Conservation (phyloP, 1,140 invertebrate genomes). For the Diorhabda elongata region DNA sequence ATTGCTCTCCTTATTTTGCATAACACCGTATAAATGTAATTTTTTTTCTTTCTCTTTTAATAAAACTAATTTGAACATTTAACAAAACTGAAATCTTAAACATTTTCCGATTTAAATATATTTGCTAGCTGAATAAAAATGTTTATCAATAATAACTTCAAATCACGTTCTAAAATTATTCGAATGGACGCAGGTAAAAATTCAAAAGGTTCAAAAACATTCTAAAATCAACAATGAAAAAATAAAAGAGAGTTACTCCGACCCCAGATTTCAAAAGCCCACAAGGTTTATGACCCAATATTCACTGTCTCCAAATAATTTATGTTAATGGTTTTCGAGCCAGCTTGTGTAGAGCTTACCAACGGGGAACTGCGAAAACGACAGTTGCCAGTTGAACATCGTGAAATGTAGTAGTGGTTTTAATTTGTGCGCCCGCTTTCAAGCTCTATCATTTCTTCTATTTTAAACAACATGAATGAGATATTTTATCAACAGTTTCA, state of each 20-base stretch:
- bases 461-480: too few species aligned
- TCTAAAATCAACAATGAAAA: conserved; percentile 1
- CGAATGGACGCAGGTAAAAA: not conserved
- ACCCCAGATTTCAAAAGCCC: conserved; percentile 30
- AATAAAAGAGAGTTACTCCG: conserved; percentile 18
- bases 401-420: conserved; percentile 39
- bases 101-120: too few species aligned
- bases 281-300: conserved; percentile 48
- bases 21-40: too few species aligned
- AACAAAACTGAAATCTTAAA: too few species aligned
- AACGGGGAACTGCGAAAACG: conserved; percentile 27
- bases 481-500: too few species aligned
- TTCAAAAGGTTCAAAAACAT: conserved; percentile 1
- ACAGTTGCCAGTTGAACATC: conserved; percentile 42
- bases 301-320: conserved; percentile 51
- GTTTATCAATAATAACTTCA: too few species aligned
- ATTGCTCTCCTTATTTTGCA: too few species aligned
- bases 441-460: not conserved
- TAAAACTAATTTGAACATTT: too few species aligned
- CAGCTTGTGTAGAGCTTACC: conserved; percentile 13
- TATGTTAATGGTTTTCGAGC: conserved; percentile 47
- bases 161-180: too few species aligned
- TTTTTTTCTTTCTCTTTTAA: too few species aligned
- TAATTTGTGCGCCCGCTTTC: conserved; percentile 3
- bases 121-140: too few species aligned